Conservation (phyloP, 2,797 vertebrate species). For the Coregonus ussuriensis region DNA sequence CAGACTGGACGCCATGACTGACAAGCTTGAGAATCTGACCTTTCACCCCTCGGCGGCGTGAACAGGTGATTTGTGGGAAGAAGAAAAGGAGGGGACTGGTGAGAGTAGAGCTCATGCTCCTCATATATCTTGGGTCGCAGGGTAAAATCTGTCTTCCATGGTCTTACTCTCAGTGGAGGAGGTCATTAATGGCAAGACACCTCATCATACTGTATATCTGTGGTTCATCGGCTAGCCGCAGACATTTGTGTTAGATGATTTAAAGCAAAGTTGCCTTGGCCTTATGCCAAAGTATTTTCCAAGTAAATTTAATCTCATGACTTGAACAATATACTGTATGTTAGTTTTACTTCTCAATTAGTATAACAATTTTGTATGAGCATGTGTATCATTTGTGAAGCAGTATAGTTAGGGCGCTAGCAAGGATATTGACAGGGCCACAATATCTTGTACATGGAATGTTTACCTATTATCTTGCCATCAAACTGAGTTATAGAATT, state of each 20-base stretch:
- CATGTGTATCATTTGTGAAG: no score
- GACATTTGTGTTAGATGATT: constrained; percentile 31
- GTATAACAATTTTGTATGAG: no score
- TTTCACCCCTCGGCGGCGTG: constrained; percentile 50
- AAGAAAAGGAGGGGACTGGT: constrained; percentile 33
- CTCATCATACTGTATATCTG: neutral
- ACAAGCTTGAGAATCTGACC: constrained; percentile 67
- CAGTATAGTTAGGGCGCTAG: no score
- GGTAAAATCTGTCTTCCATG: constrained; percentile 56
- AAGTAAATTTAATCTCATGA: no score
- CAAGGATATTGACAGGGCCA: no score
- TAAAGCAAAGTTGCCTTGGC: neutral
- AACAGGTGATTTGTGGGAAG: constrained; percentile 49
- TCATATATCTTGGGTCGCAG: constrained; percentile 31
- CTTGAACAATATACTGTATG: no score
- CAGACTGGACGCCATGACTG: constrained; percentile 55
- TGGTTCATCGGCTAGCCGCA: constrained; percentile 11
- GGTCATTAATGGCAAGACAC: constrained; percentile 53
- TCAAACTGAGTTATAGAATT: neutral
- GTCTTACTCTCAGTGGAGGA: constrained; percentile 45
- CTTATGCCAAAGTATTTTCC: no score
- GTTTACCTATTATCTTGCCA: neutral
- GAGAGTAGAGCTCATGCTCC: constrained; percentile 36
- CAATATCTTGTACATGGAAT: no score
- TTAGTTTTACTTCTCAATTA: no score